Conservation (phyloP, 2,113 vertebrate species). For the Opisthocomus hoazin region DNA sequence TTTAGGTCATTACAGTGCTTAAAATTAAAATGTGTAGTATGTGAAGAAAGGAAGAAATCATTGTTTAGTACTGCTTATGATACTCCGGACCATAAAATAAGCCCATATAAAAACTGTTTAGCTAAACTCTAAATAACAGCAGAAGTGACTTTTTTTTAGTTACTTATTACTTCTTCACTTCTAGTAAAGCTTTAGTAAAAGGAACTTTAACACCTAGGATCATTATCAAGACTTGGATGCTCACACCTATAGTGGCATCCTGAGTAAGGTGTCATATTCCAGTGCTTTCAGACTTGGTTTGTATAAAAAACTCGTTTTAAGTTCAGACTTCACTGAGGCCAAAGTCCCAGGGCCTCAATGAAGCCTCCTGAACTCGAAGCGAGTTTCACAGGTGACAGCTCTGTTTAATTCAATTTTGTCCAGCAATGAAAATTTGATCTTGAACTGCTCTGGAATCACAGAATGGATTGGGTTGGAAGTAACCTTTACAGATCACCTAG, state of each 20-base stretch:
- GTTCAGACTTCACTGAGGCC: background rate
- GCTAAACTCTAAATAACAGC: background rate
- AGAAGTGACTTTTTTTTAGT: background rate
- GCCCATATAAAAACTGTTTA: background rate
- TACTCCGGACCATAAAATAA: background rate
- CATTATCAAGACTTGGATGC: background rate
- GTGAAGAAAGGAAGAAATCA: background rate
- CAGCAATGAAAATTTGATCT: background rate
- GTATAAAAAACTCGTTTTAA: background rate
- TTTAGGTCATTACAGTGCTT: background rate
- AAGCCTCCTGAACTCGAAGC: background rate
- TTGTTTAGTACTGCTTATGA: background rate
- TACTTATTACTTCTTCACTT: background rate
- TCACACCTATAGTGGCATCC: background rate
- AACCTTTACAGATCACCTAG: no score
- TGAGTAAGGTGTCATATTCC: background rate
- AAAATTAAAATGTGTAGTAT: background rate
- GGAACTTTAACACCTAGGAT: background rate
- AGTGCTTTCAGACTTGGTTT: background rate
- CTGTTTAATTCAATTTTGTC: background rate
- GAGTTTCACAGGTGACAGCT: background rate
- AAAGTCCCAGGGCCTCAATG: background rate
- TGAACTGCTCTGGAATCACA: no score
- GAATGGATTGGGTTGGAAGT: no score
- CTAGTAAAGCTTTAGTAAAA: background rate